These are phyloP conservation scores for Apaloderma vittatum DNA, from an alignment of 2,113 vertebrate genomes.

Conservation along the genomic window DNA sequence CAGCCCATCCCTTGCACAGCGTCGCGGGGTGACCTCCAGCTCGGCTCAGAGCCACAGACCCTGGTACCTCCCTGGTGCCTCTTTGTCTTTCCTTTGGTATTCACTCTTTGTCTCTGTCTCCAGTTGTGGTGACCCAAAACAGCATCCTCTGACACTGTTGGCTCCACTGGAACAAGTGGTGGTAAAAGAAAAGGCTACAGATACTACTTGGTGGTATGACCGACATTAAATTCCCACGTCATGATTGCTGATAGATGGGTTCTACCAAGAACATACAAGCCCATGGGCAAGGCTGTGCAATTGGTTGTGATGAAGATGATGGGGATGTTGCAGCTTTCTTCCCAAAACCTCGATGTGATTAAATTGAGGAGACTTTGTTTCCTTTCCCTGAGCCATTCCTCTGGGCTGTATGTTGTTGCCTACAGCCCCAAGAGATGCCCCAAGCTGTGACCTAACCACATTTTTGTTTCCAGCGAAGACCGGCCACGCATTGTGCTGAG, in stretches of 20 bases:
- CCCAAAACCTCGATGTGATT: background rate
- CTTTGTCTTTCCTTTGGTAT: background rate
- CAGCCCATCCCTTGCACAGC: background rate
- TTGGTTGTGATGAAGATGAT: background rate
- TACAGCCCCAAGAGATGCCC: background rate
- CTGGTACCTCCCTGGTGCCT: background rate
- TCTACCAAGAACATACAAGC: background rate
- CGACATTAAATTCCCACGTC: fast-evolving
- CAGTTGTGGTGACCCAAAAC: background rate
- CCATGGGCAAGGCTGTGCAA: background rate
- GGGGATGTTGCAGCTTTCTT: background rate
- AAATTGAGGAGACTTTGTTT: background rate
- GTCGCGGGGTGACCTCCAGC: background rate
- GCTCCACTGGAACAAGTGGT: background rate
- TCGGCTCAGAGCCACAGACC: background rate
- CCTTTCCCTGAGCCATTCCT: background rate
- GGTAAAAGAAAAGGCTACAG: background rate
- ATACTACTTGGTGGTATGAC: background rate
- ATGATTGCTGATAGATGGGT: background rate
- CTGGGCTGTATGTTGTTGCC: background rate
- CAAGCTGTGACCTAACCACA: background rate
- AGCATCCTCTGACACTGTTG: background rate
- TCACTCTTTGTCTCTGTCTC: background rate
- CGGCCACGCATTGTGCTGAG: background rate
- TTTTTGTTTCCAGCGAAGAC: background rate